Evolutionary conservation across 2,888 invertebrate species (phyloP).

Genomic region (Pyrrhia umbra): DNA sequence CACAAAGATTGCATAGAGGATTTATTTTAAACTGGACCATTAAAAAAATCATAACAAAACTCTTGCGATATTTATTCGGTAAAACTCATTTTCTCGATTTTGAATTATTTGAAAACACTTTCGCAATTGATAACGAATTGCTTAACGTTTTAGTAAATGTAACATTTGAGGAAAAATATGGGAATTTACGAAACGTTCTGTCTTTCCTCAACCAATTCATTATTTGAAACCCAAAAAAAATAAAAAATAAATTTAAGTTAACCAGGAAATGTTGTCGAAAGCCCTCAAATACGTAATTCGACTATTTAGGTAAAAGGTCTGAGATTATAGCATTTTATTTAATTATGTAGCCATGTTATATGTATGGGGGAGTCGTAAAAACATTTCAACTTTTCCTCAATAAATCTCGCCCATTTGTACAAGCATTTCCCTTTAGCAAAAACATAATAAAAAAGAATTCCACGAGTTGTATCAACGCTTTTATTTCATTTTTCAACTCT

Average conservation of each 20-base stretch:
- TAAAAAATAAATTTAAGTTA: constrained; percentile 13
- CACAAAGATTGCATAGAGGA: background rate
- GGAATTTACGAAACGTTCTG: background rate
- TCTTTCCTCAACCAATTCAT: constrained; percentile 3
- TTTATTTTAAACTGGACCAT: background rate
- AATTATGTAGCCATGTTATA: constrained; percentile 50
- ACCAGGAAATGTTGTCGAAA: constrained; percentile 2
- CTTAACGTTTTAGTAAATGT: too few relatives aligned
- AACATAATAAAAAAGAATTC: constrained; percentile 45
- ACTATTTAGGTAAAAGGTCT: constrained; percentile 34
- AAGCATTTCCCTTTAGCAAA: constrained; percentile 34
- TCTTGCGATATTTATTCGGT: too few relatives aligned
- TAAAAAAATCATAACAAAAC: background rate
- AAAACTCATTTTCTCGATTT: too few relatives aligned
- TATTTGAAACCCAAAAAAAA: constrained; percentile 1
- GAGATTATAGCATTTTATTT: constrained; percentile 51
- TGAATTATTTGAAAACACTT: too few relatives aligned
- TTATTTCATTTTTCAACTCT: constrained; percentile 40
- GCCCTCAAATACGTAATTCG: constrained; percentile 38
- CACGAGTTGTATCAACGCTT: constrained; percentile 4
- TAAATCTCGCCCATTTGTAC: constrained; percentile 53
- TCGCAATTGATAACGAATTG: too few relatives aligned
- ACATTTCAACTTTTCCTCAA: constrained; percentile 54
- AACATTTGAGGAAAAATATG: too few relatives aligned
- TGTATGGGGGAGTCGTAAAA: constrained; percentile 45